phyloP scores from a whole-genome alignment of 2,888 invertebrate genomes.

The Tachina grossa region DNA sequence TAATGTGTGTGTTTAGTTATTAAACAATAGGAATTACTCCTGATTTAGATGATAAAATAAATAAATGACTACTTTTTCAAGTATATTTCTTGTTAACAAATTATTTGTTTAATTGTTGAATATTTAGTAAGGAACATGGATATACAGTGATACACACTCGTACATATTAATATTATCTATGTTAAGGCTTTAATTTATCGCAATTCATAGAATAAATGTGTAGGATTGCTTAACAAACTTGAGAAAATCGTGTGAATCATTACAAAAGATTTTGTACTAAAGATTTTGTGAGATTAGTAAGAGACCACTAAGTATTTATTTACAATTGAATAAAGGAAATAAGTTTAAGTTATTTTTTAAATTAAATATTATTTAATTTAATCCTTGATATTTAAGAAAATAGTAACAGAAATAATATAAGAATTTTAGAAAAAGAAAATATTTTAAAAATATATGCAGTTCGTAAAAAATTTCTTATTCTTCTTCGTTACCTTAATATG shows the following conservation, averaged over 20 bases:
- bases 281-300: neutral
- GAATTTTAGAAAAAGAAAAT: too few relatives aligned
- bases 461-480: too few relatives aligned
- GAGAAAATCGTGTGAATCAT: neutral
- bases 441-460: neutral
- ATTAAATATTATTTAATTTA: neutral
- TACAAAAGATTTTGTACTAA: neutral
- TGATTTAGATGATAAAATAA: slow-evolving; percentile 51
- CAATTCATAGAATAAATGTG: slow-evolving; percentile 19
- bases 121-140: neutral
- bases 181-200: slow-evolving; percentile 21
- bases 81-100: slow-evolving; percentile 42
- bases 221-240: slow-evolving; percentile 33
- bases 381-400: neutral
- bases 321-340: neutral
- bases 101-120: slow-evolving; percentile 48
- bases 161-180: slow-evolving; percentile 1
- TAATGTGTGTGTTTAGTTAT: slow-evolving; percentile 1
- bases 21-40: slow-evolving; percentile 47
- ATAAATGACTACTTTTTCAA: slow-evolving; percentile 45
- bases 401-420: neutral
- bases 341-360: neutral
- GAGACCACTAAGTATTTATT: neutral
- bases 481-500: too few relatives aligned
- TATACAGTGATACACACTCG: neutral